Evolutionary conservation across 2,797 vertebrate species (phyloP).

Genomic region (Avahi laniger): DNA sequence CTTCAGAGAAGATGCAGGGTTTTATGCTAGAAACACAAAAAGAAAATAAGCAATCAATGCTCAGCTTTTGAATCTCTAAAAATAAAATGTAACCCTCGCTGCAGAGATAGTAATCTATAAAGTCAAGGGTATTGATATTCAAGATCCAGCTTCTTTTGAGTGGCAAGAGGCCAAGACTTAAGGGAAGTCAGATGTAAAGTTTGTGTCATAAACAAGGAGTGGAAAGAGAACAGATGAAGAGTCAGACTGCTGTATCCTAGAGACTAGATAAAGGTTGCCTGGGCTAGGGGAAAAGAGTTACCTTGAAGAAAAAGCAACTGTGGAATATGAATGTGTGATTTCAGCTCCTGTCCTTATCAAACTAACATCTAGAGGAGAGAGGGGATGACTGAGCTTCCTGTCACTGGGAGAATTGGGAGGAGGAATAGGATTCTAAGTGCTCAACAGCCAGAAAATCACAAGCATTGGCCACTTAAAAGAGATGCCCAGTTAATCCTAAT

Average conservation of each 20-base stretch:
- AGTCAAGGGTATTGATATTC: conserved; percentile 51
- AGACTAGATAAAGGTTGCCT: conserved; percentile 2
- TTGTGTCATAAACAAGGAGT: conserved; percentile 3
- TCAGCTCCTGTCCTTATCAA: background rate
- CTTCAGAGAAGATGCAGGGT: background rate
- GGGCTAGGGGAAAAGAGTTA: background rate
- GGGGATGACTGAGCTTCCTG: background rate
- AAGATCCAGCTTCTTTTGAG: conserved; percentile 43
- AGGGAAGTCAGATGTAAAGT: background rate
- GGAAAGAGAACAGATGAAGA: background rate
- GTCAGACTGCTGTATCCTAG: background rate
- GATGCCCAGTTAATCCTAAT: background rate
- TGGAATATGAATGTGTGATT: background rate
- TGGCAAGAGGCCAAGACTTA: background rate
- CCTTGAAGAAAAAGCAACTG: background rate
- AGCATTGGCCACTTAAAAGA: background rate
- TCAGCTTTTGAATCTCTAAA: conserved; percentile 51
- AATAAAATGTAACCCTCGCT: conserved; percentile 47
- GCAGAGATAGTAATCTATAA: conserved; percentile 19
- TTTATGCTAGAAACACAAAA: conserved; percentile 21
- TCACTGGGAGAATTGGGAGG: background rate
- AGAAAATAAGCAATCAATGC: conserved; percentile 30
- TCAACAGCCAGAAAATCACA: background rate
- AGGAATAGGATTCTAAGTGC: background rate
- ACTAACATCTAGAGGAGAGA: background rate